Conservation (phyloP, 2,888 invertebrate species). For the Stegophylla sp. region DNA sequence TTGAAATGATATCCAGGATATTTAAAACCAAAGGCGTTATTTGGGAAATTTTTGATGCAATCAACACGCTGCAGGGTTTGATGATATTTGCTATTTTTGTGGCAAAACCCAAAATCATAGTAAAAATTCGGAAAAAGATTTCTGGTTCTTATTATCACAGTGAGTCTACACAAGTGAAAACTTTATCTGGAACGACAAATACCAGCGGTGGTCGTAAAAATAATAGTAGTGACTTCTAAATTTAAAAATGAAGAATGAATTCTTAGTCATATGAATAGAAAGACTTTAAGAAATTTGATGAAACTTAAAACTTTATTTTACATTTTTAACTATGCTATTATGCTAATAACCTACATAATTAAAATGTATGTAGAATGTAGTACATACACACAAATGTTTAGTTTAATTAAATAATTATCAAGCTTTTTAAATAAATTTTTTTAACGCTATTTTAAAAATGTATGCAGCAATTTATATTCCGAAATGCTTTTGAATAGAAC, state of each 20-base stretch:
- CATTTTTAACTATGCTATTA: no score
- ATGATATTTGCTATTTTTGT: constrained; percentile 60
- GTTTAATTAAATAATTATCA: no score
- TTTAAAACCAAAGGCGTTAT: constrained; percentile 41
- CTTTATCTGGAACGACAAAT: constrained; percentile 30
- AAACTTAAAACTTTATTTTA: no score
- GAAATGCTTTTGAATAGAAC: no score
- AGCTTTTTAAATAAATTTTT: no score
- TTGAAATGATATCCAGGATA: constrained; percentile 52
- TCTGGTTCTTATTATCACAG: constrained; percentile 3
- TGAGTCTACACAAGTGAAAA: constrained; percentile 47
- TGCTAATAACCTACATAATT: no score
- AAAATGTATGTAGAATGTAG: no score
- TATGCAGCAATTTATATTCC: no score
- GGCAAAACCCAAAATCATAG: constrained; percentile 58
- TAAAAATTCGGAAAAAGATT: constrained; percentile 7
- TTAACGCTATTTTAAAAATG: no score
- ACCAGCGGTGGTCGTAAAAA: constrained; percentile 3
- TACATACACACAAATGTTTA: no score
- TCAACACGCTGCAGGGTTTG: constrained; percentile 59
- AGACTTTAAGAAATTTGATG: no score
- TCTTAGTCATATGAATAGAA: no score
- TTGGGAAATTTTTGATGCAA: constrained; percentile 58
- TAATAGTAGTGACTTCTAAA: constrained; percentile 25
- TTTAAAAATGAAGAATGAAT: neutral